phyloP scores from a whole-genome alignment of 2,888 invertebrate species.

The Neoscelio sp. region DNA sequence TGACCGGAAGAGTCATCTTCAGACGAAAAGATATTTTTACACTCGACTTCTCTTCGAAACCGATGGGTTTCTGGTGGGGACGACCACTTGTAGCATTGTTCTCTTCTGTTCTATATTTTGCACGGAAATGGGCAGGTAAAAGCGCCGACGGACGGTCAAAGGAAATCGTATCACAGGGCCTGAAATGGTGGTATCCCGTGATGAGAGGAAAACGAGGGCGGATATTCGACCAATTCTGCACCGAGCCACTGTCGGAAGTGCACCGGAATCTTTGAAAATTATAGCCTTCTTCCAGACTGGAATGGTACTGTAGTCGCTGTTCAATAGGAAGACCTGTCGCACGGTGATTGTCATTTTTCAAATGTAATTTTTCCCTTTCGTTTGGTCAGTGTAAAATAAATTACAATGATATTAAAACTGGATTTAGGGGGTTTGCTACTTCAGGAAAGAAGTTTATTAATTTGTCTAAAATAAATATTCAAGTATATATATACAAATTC shows the following conservation, averaged over 20 bases:
- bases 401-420: neutral
- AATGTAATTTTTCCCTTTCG: neutral
- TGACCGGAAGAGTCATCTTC: constrained; percentile 14
- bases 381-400: neutral
- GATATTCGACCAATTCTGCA: constrained; percentile 31
- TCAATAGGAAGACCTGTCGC: neutral
- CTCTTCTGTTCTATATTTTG: no score
- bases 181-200: constrained; percentile 3
- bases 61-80: constrained; percentile 19
- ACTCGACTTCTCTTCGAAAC: constrained; percentile 17
- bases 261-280: constrained; percentile 50
- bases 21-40: neutral
- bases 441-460: no score
- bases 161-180: constrained; percentile 11
- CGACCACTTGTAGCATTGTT: constrained; percentile 38
- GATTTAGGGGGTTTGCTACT: neutral
- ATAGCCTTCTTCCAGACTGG: constrained; percentile 34
- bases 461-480: no score
- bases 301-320: constrained; percentile 8
- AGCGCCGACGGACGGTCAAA: constrained; percentile 52
- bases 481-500: no score
- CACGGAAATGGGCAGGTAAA: constrained; percentile 29
- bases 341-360: constrained; percentile 5
- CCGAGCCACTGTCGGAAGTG: constrained; percentile 27
- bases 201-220: constrained; percentile 4